Percentiles rank a stretch among this genome's conserved stretches.
Evolutionary conservation across 2,113 vertebrate species (phyloP).

Genomic region (Capra hircus): DNA sequence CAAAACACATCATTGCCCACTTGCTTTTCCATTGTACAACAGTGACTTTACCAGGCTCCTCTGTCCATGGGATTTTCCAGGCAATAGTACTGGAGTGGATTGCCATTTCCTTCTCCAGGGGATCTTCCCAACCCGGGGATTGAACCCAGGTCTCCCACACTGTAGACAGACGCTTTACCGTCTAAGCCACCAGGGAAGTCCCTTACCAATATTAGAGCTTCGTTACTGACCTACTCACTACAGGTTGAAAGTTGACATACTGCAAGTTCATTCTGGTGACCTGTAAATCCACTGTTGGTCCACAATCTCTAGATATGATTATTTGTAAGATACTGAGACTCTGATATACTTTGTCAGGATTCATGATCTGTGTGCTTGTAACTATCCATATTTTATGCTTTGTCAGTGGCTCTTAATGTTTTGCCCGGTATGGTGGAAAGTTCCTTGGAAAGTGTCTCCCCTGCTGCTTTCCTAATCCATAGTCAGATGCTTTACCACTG

Average conservation of each 20-base stretch:
- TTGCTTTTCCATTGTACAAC: background rate
- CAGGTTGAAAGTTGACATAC: background rate
- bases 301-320: background rate
- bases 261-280: background rate
- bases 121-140: too few relatives aligned
- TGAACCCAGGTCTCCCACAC: too few relatives aligned
- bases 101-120: too few relatives aligned
- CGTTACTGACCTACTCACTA: background rate
- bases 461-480: background rate
- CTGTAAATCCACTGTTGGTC: background rate
- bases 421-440: background rate
- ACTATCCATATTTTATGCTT: background rate
- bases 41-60: background rate
- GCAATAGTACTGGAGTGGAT: too few relatives aligned
- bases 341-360: background rate
- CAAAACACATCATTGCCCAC: background rate
- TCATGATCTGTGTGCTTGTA: background rate
- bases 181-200: too few relatives aligned
- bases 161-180: too few relatives aligned
- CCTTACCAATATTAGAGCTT: background rate
- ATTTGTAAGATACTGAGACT: background rate
- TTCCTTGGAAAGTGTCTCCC: background rate
- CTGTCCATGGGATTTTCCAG: too few relatives aligned
- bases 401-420: background rate
- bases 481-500: background rate